Evolutionary conservation across 2,888 invertebrate species (phyloP).

Genomic region (Idaea aversata): DNA sequence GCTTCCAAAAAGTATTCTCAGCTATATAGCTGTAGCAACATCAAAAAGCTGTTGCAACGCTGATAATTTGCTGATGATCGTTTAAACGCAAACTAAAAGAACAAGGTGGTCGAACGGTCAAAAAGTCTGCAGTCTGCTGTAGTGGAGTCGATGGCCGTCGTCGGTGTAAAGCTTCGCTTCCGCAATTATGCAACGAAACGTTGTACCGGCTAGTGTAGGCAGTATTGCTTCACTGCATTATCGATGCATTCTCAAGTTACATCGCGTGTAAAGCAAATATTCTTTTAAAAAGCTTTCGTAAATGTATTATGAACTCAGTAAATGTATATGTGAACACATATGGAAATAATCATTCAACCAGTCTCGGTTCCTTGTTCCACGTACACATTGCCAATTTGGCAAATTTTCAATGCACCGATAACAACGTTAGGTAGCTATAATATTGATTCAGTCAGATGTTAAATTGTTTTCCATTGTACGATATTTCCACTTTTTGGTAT

Average conservation of each 20-base stretch:
- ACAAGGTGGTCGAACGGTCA: neutral
- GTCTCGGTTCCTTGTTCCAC: slow-evolving; percentile 49
- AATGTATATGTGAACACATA: neutral
- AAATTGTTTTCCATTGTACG: slow-evolving; percentile 16
- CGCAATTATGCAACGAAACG: slow-evolving; percentile 65
- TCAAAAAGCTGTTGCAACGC: no score
- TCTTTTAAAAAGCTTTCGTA: slow-evolving; percentile 10
- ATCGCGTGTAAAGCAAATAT: slow-evolving; percentile 9
- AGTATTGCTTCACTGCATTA: slow-evolving; percentile 43
- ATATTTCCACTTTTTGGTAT: slow-evolving; percentile 8
- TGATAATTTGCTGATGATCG: no score
- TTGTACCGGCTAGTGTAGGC: slow-evolving; percentile 39
- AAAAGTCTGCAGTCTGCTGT: neutral
- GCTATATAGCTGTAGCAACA: no score
- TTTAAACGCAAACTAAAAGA: neutral
- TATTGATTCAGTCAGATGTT: slow-evolving; percentile 28
- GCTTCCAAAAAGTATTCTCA: no score
- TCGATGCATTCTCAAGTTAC: slow-evolving; percentile 30
- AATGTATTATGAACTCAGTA: neutral
- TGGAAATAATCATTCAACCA: slow-evolving; percentile 33
- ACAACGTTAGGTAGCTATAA: slow-evolving; percentile 34
- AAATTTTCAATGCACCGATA: slow-evolving; percentile 56
- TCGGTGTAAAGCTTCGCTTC: slow-evolving; percentile 39
- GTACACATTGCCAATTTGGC: slow-evolving; percentile 59
- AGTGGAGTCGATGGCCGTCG: slow-evolving; percentile 48